Percentiles rank a stretch among this genome's conserved stretches.
Conservation (phyloP, 2,888 invertebrate genomes). For the Diachrysia chrysitis region DNA sequence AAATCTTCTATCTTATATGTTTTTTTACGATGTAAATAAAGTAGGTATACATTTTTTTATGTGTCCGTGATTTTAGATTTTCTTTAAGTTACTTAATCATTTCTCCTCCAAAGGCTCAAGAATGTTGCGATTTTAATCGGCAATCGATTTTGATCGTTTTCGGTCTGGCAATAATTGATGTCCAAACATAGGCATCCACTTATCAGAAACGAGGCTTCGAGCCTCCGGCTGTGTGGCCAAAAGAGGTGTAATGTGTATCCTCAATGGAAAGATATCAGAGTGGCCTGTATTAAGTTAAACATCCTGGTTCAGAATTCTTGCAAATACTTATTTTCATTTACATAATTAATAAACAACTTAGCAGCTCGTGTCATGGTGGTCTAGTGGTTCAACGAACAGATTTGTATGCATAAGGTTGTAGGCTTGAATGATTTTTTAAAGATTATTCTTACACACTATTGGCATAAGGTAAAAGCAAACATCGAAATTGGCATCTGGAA, state of each 20-base stretch:
- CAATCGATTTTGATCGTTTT: conserved; percentile 26
- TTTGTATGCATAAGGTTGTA: too few relatives aligned
- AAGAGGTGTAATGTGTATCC: conserved; percentile 25
- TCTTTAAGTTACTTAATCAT: not conserved
- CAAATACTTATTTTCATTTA: too few relatives aligned
- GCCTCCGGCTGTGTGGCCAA: conserved; percentile 40
- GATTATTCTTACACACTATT: too few relatives aligned
- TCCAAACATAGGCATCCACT: conserved; percentile 41
- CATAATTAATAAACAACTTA: too few relatives aligned
- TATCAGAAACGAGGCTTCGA: conserved; percentile 14
- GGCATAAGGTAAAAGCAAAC: too few relatives aligned
- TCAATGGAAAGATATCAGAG: not conserved
- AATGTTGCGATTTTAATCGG: conserved; percentile 34
- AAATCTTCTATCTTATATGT: not conserved
- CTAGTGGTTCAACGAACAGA: too few relatives aligned
- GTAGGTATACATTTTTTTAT: too few relatives aligned
- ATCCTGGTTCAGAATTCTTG: not conserved
- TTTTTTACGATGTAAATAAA: too few relatives aligned
- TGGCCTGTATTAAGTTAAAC: not conserved
- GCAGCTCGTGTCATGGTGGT: too few relatives aligned
- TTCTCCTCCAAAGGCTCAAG: conserved; percentile 13
- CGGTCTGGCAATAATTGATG: conserved; percentile 29
- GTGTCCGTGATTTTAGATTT: not conserved
- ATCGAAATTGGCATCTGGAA: too few relatives aligned
- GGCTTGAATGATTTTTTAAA: too few relatives aligned